A percentile compares a stretch with the other conserved stretches of the same genome.
Evolutionary conservation across 2,797 vertebrate genomes (phyloP).

Genomic region (Buphagus erythrorhynchus): DNA sequence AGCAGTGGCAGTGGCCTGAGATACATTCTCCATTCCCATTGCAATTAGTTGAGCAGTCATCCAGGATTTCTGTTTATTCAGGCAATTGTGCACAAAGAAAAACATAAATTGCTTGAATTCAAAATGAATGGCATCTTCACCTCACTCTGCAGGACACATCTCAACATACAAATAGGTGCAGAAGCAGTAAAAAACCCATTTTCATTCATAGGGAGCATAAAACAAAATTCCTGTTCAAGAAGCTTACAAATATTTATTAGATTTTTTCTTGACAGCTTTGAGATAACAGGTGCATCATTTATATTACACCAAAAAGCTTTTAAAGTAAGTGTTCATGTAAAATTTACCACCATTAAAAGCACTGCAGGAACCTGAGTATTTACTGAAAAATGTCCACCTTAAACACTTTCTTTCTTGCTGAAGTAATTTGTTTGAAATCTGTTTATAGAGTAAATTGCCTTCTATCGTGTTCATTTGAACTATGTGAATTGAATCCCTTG

Average conservation of each 20-base stretch:
- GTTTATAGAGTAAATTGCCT: slow-evolving; percentile 61
- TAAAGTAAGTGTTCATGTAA: slow-evolving; percentile 76
- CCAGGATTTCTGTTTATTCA: slow-evolving; percentile 86
- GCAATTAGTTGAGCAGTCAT: slow-evolving; percentile 93
- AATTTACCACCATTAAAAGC: slow-evolving; percentile 74
- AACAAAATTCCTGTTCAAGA: slow-evolving; percentile 57
- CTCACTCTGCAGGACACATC: slow-evolving; percentile 5
- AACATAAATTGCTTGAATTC: neutral
- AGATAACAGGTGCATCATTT: slow-evolving; percentile 70
- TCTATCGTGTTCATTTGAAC: slow-evolving; percentile 35
- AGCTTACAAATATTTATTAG: slow-evolving; percentile 68
- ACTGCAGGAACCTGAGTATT: slow-evolving; percentile 62
- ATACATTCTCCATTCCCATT: slow-evolving; percentile 96
- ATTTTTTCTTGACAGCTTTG: slow-evolving; percentile 67
- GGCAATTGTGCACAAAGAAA: slow-evolving; percentile 41
- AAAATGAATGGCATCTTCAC: neutral
- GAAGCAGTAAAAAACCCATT: slow-evolving; percentile 49
- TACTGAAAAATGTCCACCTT: slow-evolving; percentile 67
- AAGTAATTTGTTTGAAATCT: slow-evolving; percentile 65
- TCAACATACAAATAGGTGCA: slow-evolving; percentile 24
- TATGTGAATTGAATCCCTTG: neutral
- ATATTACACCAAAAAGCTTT: slow-evolving; percentile 75
- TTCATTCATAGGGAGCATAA: slow-evolving; percentile 54
- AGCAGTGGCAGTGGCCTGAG: slow-evolving; percentile 95
- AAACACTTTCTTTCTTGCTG: slow-evolving; percentile 57